phyloP scores from a whole-genome alignment of 2,797 vertebrate species.

The Mormyrops attenuatus region DNA sequence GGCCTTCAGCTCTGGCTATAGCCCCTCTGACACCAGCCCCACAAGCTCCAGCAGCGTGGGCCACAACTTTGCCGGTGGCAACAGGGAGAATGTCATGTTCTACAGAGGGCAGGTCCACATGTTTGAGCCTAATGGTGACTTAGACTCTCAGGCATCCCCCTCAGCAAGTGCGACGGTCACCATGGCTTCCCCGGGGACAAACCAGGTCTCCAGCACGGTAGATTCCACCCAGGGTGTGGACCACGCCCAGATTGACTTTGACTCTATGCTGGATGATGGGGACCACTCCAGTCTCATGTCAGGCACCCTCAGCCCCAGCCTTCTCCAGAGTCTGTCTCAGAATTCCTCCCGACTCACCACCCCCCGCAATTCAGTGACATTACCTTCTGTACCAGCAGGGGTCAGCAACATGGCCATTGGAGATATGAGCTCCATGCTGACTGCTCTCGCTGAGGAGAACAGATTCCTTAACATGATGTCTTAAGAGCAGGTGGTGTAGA shows the following conservation, averaged over 20 bases:
- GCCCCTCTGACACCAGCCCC: constrained; percentile 67
- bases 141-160: constrained; percentile 60
- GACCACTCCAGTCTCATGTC: constrained; percentile 97
- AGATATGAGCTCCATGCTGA: constrained; percentile 98
- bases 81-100: constrained; percentile 61
- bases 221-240: constrained; percentile 82
- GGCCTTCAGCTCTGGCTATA: constrained; percentile 50
- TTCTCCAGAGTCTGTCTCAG: constrained; percentile 93
- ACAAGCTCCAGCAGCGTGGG: constrained; percentile 58
- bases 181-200: constrained; percentile 80
- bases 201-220: constrained; percentile 92
- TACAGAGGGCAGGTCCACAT: constrained; percentile 87
- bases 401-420: constrained; percentile 98
- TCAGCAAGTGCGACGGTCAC: constrained; percentile 48
- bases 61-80: constrained; percentile 49
- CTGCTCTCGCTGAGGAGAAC: constrained; percentile 91
- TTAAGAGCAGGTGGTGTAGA: constrained; percentile 51
- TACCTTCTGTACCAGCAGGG: constrained; percentile 79
- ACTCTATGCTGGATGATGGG: constrained; percentile 91
- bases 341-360: constrained; percentile 94
- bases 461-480: constrained; percentile 97
- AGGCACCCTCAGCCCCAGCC: constrained; percentile 84
- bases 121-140: constrained; percentile 70
- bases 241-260: constrained; percentile 88
- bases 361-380: constrained; percentile 88